A percentile compares a stretch with the other conserved stretches of the same genome.
phyloP scores from a whole-genome alignment of 2,888 invertebrate species.

The Caenorhabditis zanzibari region DNA sequence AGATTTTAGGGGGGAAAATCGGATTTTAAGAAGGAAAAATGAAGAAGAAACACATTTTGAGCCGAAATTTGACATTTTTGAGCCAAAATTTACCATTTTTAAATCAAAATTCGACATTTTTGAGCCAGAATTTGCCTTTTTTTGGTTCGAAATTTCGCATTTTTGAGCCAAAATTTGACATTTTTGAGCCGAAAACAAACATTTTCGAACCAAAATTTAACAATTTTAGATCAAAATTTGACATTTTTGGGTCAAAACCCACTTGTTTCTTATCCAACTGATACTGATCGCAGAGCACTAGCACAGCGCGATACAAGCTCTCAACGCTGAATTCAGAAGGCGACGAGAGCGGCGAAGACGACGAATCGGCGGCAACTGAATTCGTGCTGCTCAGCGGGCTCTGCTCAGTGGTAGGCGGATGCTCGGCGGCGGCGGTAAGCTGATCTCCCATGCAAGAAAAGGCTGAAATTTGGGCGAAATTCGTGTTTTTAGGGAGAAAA shows the following conservation, averaged over 20 bases:
- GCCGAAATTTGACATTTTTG: no score
- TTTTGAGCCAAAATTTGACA: no score
- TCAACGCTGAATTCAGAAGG: conserved; percentile 20
- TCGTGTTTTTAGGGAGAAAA: no score
- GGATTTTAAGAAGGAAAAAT: conserved; percentile 4
- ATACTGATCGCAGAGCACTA: conserved; percentile 61
- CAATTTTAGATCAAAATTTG: background rate
- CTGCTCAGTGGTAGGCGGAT: conserved; percentile 43
- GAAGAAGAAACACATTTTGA: background rate
- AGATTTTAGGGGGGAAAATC: background rate
- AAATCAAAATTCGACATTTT: no score
- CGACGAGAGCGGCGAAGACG: background rate
- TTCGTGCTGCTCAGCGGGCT: conserved; percentile 52
- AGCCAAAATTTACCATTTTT: no score
- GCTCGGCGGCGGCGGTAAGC: conserved; percentile 45
- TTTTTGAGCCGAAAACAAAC: no score
- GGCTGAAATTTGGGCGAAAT: background rate
- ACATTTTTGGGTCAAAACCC: background rate
- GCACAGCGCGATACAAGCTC: conserved; percentile 32
- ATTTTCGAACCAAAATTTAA: no score
- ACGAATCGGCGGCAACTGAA: conserved; percentile 33
- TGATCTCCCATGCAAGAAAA: conserved; percentile 46
- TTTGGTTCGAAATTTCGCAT: no score
- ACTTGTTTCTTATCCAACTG: conserved; percentile 71
- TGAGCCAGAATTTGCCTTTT: no score